Evolutionary conservation across 2,797 vertebrate genomes (phyloP).

Genomic region (Hafferia zeledoni): DNA sequence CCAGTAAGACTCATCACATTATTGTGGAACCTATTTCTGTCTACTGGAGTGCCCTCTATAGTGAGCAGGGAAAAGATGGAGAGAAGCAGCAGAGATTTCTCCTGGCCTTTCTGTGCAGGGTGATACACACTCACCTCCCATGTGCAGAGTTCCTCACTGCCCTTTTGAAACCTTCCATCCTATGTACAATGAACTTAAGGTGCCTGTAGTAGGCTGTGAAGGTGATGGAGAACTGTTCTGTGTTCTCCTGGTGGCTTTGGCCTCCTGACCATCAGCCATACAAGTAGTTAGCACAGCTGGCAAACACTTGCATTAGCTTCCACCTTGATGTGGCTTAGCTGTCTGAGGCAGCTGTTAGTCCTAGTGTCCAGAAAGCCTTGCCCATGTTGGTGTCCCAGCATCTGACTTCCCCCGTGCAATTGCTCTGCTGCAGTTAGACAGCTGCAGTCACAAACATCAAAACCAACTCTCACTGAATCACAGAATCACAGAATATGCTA

Average conservation of each 20-base stretch:
- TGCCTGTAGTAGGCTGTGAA: background rate
- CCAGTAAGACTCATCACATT: background rate
- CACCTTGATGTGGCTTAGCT: background rate
- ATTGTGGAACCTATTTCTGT: background rate
- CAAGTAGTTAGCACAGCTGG: background rate
- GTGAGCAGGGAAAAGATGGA: background rate
- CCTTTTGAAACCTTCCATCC: background rate
- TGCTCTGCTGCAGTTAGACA: background rate
- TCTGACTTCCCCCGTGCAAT: background rate
- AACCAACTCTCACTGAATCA: background rate
- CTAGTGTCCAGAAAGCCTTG: background rate
- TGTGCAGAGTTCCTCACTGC: background rate
- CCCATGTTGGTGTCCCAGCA: background rate
- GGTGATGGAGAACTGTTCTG: background rate
- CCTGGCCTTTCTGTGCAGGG: background rate
- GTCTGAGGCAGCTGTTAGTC: background rate
- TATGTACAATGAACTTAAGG: background rate
- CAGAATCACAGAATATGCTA: background rate
- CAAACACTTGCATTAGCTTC: background rate
- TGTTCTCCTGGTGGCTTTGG: background rate
- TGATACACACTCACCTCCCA: fast-evolving
- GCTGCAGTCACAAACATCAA: background rate
- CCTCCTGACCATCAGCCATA: background rate
- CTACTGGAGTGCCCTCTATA: background rate
- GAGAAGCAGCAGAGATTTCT: background rate